Conservation (phyloP, 2,113 vertebrate species). For the Chionomys nivalis region DNA sequence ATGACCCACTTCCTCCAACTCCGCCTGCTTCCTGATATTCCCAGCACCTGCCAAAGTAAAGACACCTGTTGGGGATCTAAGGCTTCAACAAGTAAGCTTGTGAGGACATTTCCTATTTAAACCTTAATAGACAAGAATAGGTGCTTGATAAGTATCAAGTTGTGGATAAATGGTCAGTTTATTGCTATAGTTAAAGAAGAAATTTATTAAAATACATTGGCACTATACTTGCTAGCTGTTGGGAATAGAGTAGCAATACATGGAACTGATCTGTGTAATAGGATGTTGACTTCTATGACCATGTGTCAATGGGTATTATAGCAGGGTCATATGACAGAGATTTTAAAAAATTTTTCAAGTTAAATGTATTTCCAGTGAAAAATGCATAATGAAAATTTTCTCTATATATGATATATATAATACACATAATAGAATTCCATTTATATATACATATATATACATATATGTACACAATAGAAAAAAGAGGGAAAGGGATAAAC, state of each 20-base stretch:
- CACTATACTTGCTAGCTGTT: background rate
- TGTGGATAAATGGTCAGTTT: background rate
- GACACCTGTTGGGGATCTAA: too few species aligned
- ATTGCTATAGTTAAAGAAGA: conserved; percentile 6
- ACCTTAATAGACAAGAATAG: background rate
- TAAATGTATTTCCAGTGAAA: background rate
- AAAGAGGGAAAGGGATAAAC: background rate
- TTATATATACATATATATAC: too few species aligned
- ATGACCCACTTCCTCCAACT: background rate
- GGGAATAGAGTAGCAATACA: background rate
- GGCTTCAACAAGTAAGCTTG: background rate
- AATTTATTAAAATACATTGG: background rate
- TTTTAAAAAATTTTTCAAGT: background rate
- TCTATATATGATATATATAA: too few species aligned
- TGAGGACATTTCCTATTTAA: background rate
- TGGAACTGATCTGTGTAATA: background rate
- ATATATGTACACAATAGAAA: background rate
- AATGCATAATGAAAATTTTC: background rate
- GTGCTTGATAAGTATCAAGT: background rate
- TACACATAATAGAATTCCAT: too few species aligned
- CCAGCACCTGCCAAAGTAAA: background rate
- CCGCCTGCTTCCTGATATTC: background rate
- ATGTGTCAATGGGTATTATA: background rate
- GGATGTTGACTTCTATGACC: background rate
- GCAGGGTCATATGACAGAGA: background rate